These are phyloP conservation scores for Tichodroma muraria DNA, from an alignment of 2,113 vertebrate species.

Conservation along the genomic window DNA sequence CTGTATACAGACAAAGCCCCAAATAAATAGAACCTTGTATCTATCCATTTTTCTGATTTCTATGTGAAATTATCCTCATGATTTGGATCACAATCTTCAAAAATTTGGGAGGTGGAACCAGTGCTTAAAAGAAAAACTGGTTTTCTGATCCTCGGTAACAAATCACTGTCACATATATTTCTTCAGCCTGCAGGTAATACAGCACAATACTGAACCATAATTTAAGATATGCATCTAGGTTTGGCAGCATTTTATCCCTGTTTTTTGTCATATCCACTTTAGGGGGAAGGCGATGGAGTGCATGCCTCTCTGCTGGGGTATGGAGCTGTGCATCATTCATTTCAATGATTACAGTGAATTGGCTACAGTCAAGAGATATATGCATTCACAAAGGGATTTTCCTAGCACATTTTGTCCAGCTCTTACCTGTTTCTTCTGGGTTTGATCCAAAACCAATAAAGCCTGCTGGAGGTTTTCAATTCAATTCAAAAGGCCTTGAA, in stretches of 20 bases:
- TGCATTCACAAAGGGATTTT: neutral
- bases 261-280: neutral
- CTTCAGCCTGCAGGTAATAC: neutral
- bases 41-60: neutral
- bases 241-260: neutral
- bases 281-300: neutral
- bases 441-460: slow-evolving; percentile 32
- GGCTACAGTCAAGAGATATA: neutral
- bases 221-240: neutral
- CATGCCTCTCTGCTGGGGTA: neutral
- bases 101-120: neutral
- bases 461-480: neutral
- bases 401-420: neutral
- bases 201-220: neutral
- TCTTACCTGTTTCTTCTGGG: slow-evolving; percentile 22
- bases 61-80: neutral
- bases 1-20: neutral
- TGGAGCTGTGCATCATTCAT: neutral
- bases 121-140: neutral
- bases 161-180: neutral
- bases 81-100: neutral
- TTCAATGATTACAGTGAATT: neutral
- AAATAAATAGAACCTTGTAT: neutral
- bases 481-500: neutral
- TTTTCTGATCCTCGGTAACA: neutral